Percentiles rank a stretch among this genome's conserved stretches.
phyloP scores from a whole-genome alignment of 2,888 invertebrate genomes.

The Lasioglossum calceatum region DNA sequence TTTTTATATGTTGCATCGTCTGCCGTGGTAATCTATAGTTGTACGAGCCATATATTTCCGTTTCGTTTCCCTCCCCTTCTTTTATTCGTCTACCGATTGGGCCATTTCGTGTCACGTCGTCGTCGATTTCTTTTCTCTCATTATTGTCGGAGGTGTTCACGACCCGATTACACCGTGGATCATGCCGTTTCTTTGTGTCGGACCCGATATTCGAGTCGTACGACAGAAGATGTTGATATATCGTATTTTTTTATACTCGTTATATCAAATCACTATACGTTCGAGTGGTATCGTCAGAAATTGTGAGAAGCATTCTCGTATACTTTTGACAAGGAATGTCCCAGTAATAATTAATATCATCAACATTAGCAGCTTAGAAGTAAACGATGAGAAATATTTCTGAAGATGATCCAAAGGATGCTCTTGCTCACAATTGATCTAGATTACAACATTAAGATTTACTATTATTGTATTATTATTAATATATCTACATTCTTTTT shows the following conservation, averaged over 20 bases:
- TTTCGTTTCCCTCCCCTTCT: conserved; percentile 32
- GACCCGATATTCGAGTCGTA: conserved; percentile 27
- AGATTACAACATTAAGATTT: conserved; percentile 81
- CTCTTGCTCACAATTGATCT: conserved; percentile 82
- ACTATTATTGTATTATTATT: conserved; percentile 81
- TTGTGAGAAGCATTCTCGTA: conserved; percentile 60
- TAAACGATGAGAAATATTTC: conserved; percentile 73
- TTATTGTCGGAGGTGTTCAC: not conserved
- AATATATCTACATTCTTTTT: conserved; percentile 82
- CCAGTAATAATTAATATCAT: conserved; percentile 62
- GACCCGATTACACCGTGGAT: conserved; percentile 18
- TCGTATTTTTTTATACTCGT: conserved; percentile 47
- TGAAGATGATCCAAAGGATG: conserved; percentile 81
- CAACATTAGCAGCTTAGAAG: conserved; percentile 70
- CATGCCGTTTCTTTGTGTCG: conserved; percentile 25
- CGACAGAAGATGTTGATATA: conserved; percentile 11
- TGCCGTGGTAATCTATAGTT: conserved; percentile 70
- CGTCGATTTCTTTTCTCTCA: not conserved
- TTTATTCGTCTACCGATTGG: conserved; percentile 55
- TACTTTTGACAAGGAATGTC: conserved; percentile 59
- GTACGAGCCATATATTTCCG: conserved; percentile 54
- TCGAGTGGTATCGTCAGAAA: conserved; percentile 53
- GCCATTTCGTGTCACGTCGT: conserved; percentile 59
- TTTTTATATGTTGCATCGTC: conserved; percentile 75
- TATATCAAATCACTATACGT: conserved; percentile 42